Evolutionary conservation across 2,113 vertebrate genomes (phyloP).

Genomic region (Scatophagus argus): DNA sequence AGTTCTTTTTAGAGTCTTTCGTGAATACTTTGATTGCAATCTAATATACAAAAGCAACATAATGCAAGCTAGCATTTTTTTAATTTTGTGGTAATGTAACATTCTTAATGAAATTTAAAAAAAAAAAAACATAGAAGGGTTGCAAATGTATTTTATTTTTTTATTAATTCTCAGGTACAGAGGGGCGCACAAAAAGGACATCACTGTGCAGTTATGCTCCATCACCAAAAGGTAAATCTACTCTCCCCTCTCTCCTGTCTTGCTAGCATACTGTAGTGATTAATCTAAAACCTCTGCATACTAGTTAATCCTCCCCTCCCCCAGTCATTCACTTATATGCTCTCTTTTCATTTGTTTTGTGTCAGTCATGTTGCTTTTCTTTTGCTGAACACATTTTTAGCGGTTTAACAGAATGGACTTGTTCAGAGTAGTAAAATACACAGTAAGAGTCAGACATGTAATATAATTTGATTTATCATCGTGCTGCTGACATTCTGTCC

Average conservation of each 20-base stretch:
- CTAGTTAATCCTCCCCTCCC: constrained; percentile 44
- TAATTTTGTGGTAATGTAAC: not conserved
- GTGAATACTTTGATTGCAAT: not conserved
- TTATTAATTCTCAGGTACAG: constrained; percentile 71
- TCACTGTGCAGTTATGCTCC: constrained; percentile 48
- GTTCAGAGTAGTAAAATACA: constrained; percentile 55
- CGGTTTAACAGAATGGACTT: constrained; percentile 46
- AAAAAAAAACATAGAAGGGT: not conserved
- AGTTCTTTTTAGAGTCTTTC: not conserved
- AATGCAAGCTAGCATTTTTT: not conserved
- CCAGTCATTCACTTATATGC: constrained; percentile 38
- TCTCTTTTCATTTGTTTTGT: constrained; percentile 21
- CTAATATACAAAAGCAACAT: not conserved
- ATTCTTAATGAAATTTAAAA: constrained; percentile 6
- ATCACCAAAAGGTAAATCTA: constrained; percentile 78
- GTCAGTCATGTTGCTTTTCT: constrained; percentile 9
- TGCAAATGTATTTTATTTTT: not conserved
- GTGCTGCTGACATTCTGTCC: constrained; percentile 54
- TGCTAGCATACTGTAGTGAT: constrained; percentile 58
- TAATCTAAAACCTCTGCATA: constrained; percentile 59
- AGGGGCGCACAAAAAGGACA: constrained; percentile 56
- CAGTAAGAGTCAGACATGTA: constrained; percentile 65
- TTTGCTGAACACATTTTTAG: constrained; percentile 46
- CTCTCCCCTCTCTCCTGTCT: constrained; percentile 27
- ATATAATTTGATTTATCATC: constrained; percentile 73